Evolutionary conservation across 2,888 invertebrate species (phyloP).

Genomic region (Nomada fucata): DNA sequence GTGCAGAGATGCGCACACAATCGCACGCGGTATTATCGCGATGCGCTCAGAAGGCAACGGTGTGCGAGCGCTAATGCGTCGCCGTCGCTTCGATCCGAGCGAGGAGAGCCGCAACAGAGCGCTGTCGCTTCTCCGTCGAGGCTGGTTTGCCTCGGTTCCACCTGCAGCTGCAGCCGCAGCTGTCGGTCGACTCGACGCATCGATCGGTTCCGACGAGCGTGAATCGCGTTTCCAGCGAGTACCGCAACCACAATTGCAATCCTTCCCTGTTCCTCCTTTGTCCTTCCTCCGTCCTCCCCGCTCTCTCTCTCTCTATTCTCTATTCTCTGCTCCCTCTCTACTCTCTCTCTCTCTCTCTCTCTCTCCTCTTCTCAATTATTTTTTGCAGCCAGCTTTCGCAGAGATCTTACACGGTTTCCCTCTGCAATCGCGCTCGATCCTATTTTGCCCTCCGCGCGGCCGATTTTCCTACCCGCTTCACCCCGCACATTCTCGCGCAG

Average conservation of each 20-base stretch:
- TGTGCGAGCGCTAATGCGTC: conserved; percentile 55
- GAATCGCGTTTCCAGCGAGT: conserved; percentile 68
- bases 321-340: too few relatives aligned
- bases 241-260: conserved; percentile 67
- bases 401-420: conserved; percentile 6
- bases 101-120: conserved; percentile 46
- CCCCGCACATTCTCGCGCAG: conserved; percentile 15
- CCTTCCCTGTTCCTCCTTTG: conserved; percentile 37
- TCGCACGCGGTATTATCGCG: conserved; percentile 46
- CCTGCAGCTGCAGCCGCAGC: conserved; percentile 58
- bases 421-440: background rate
- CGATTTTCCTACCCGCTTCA: conserved; percentile 16
- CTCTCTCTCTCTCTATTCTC: background rate
- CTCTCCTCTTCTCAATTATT: conserved; percentile 8
- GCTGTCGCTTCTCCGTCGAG: conserved; percentile 38
- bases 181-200: conserved; percentile 59
- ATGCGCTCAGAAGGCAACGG: conserved; percentile 56
- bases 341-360: conserved; percentile 1
- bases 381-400: conserved; percentile 6
- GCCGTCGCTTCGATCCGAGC: conserved; percentile 54
- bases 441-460: conserved; percentile 25
- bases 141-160: conserved; percentile 33
- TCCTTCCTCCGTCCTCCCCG: conserved; percentile 3
- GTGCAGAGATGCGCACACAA: background rate
- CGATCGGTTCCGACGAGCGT: conserved; percentile 61